These are phyloP conservation scores for Excalfactoria chinensis DNA, from an alignment of 2,113 vertebrate species.

Conservation along the genomic window DNA sequence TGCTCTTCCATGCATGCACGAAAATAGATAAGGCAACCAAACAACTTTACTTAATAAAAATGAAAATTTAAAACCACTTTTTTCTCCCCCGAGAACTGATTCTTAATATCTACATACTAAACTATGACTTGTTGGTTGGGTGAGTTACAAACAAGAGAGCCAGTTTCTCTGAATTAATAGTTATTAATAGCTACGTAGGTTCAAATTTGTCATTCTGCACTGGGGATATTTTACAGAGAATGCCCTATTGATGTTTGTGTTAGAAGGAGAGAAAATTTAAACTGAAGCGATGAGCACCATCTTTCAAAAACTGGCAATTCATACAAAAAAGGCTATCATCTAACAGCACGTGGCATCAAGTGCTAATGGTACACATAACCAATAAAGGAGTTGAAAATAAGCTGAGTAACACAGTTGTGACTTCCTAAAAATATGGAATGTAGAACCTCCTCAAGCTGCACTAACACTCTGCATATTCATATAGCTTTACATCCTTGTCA, in stretches of 20 bases:
- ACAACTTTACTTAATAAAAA: neutral
- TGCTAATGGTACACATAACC: conserved; percentile 22
- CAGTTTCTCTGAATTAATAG: neutral
- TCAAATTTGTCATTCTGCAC: neutral
- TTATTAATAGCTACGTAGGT: neutral
- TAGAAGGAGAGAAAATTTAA: neutral
- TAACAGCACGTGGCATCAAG: neutral
- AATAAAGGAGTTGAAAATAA: conserved; percentile 44
- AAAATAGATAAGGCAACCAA: neutral
- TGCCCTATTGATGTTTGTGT: neutral
- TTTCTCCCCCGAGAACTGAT: neutral
- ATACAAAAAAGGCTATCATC: neutral
- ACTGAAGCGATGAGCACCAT: rapidly evolving
- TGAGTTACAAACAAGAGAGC: neutral
- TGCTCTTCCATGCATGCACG: too few species aligned
- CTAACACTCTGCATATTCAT: neutral
- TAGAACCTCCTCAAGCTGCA: conserved; percentile 7
- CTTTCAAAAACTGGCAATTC: neutral
- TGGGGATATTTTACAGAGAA: neutral
- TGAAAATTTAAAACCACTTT: neutral
- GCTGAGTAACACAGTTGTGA: conserved; percentile 51
- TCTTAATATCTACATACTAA: neutral
- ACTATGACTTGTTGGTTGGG: neutral
- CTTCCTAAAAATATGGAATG: conserved; percentile 46
- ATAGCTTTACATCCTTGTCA: neutral